Base-by-base conservation (phyloP, 2,888 invertebrate species). In the Anaspis maculata region DNA sequence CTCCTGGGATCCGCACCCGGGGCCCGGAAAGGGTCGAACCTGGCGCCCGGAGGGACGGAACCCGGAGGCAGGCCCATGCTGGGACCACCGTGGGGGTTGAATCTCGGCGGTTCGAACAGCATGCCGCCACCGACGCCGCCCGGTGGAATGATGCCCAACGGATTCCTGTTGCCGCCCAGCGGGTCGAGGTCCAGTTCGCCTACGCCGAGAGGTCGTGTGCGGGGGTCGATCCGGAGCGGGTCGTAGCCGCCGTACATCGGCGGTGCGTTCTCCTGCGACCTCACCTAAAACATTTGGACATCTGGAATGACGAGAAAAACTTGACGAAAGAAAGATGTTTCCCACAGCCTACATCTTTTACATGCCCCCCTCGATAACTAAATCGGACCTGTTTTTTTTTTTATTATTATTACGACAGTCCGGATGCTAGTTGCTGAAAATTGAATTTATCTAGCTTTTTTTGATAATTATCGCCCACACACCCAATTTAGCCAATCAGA, bases 1-100 rank as follows among this genome's bases (percentile, higher is more conserved):
- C 59, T 49, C 25, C 57, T 42, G 2, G 42, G 70, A 40, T 68
- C 53, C 4, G 67, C 69, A 9, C 65, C 70, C 3, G 66, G 69
- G 0, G 88, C 87, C 1, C 83, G 79, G 58, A 87, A 83, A 0
- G 89, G 91, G 67, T 91, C 89, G 61, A 86, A 91, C 34, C 89
- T 73, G 2, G 88, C 85, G 9, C 86, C 84, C 1, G 86, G 86
- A 1, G 85, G 86, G 7, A 79, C 54, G 1, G 76, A 67, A 6
- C 76, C 77, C 15, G 60, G 57, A 11, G 61, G 53, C 23, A 63
- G 31, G 9, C 62, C 62, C 3, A 46, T 29, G 28, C 42, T 46
- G 7, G 45, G 48, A 13, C 49, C 45, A 14, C 49, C 45, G 30
- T 48, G 45, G 25, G 51, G 51, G 13, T 41, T n/a, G 9, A 19